phyloP scores from a whole-genome alignment of 2,888 invertebrate species.

The Protonemura montana region DNA sequence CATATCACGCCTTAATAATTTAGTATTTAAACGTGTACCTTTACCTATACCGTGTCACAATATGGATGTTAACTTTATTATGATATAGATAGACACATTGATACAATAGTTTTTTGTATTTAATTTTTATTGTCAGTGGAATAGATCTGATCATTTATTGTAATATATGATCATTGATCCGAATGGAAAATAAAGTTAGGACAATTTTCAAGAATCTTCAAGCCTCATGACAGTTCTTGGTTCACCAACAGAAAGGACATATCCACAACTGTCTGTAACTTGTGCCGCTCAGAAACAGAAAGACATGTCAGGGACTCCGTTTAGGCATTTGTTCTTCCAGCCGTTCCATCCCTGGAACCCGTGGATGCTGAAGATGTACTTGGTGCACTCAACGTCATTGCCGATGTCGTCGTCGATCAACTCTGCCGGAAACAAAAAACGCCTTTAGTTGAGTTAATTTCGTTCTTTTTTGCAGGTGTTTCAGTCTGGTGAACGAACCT shows the following conservation, averaged over 20 bases:
- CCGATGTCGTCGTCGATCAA: constrained; percentile 18
- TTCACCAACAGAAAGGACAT: too few species aligned
- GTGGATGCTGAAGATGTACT: constrained; percentile 2
- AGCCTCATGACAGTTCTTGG: too few species aligned
- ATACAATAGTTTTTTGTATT: constrained; percentile 48
- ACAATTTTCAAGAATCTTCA: constrained; percentile 16
- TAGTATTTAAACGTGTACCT: constrained; percentile 35
- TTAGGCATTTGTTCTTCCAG: background rate
- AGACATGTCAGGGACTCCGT: constrained; percentile 5
- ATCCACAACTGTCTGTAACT: background rate
- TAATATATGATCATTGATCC: constrained; percentile 36
- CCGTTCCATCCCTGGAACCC: constrained; percentile 18
- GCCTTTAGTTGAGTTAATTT: background rate
- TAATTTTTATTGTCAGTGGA: constrained; percentile 46
- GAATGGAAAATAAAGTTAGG: constrained; percentile 42
- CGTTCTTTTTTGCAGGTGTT: background rate
- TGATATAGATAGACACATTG: constrained; percentile 30
- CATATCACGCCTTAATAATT: background rate
- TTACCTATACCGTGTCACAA: constrained; percentile 21
- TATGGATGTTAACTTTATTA: constrained; percentile 32
- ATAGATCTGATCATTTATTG: constrained; percentile 48
- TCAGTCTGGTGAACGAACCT: background rate
- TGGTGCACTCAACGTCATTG: background rate
- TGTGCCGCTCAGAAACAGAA: background rate
- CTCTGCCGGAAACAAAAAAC: background rate